Base-by-base conservation (phyloP, 2,888 invertebrate genomes). In the Clostera curtula region DNA sequence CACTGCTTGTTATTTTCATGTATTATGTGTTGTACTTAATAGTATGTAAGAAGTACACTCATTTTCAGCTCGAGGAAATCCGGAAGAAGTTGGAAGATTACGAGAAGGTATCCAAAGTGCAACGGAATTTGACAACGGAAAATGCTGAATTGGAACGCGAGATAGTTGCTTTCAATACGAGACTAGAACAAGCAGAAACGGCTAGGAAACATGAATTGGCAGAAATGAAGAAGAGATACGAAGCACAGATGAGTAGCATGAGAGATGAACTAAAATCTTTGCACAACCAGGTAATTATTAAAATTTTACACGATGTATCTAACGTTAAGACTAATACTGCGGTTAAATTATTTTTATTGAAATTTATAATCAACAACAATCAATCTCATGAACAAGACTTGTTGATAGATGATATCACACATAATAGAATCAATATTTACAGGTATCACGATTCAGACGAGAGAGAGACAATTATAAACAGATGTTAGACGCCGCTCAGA, bases 401-500 rank as follows among this genome's bases (percentile, higher is more conserved):
- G n/a, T n/a, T n/a, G n/a, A n/a, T n/a, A n/a, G n/a, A 34, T 46
- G 27, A 42, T 39, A 21, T 22, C n/a, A 13, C 1, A 10, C 2
- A 12, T 25, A 7, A 13, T 18, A 19, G 4, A 14, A 20, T 29
- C 9, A 22, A 25, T n/a, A 12, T 30, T 28, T 38, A 2, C 34
- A 84, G 84, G 84, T 85, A 10, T 86, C 90, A 11, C 86, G 93
- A 49, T 95, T 95, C 62, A 93, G 93, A 61, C 86, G 94, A 34
- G 96, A 96, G 70, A 86, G 95, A 28, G 96, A 96, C 60, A 92
- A 92, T 26, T 95, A 93, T 57, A 93, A 93, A 45, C 94, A 95
- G 61, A 93, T 96, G 91, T 68, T 96, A 19, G 95, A 95, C 57
- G 90, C 91, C 6, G 93, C 95, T 1, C 95, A 95, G 62, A 92